Evolutionary conservation across 1,140 invertebrate species (phyloP).

Genomic region (Drosophila ironensis): DNA sequence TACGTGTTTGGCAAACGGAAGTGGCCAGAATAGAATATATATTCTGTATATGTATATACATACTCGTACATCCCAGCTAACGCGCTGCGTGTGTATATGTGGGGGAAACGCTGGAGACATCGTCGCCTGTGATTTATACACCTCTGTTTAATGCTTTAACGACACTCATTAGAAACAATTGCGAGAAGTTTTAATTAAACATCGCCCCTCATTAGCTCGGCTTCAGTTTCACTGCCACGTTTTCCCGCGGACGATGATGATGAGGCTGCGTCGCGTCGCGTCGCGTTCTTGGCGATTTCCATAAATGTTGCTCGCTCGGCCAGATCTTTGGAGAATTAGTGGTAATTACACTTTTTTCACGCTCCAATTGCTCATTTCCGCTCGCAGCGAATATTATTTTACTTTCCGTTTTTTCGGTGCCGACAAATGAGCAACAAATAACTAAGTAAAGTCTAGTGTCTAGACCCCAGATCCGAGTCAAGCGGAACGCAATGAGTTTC

Average conservation of each 20-base stretch:
- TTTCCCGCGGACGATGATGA: slow-evolving; percentile 3
- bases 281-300: slow-evolving; percentile 40
- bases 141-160: slow-evolving; percentile 71
- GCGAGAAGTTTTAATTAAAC: slow-evolving; percentile 79
- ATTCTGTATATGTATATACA: slow-evolving; percentile 26
- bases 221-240: slow-evolving; percentile 1
- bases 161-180: slow-evolving; percentile 78
- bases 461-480: slow-evolving; percentile 22
- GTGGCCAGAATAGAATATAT: slow-evolving; percentile 63
- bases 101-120: no score
- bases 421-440: slow-evolving; percentile 34
- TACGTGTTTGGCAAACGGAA: slow-evolving; percentile 79
- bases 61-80: slow-evolving; percentile 30
- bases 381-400: slow-evolving; percentile 27
- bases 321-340: slow-evolving; percentile 46
- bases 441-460: slow-evolving; percentile 10
- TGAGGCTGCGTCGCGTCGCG: no score
- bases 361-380: slow-evolving; percentile 77
- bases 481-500: slow-evolving; percentile 30
- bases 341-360: slow-evolving; percentile 68
- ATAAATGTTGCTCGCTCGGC: slow-evolving; percentile 49
- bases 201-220: slow-evolving; percentile 51
- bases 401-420: slow-evolving; percentile 45
- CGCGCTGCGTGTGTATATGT: no score
- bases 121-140: slow-evolving; percentile 64